Base-by-base conservation (phyloP, 2,113 vertebrate species). In the Engystomops pustulosus region DNA sequence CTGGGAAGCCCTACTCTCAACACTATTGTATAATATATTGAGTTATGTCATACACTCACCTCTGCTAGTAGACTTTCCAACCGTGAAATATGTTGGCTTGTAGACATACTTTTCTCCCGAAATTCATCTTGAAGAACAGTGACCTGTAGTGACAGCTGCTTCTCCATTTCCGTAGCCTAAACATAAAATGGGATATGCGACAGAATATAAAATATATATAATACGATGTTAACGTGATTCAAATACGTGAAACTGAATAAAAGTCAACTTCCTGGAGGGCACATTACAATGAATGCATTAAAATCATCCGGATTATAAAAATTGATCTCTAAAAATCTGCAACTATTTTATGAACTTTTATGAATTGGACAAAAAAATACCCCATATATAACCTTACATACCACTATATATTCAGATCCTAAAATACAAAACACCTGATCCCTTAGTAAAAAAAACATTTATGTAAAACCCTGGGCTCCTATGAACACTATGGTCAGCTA, bases 111-210 rank as follows among this genome's bases (percentile, higher is more conserved):
- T 90, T 98, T 99, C 92, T 98, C 97, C 88, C 96, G 94, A 81
- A 98, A 99, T 88, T 99, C 96, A 83, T 98, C 96, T 89, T 93
- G 93, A 89, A 99, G 95, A 14, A 94, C 95, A 79, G 96, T 95
- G 86, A 99, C 97, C 93, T 99, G 96, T 94, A 96, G 93, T 88
- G 96, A 98, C 90, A 99, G 95, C 88, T 97, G 96, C 88, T 93
- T 94, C 90, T 99, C 98, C 88, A 97, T 96, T 89, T 98, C 96
- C 0, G 97, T 96, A 0, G 97, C 97, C 98, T 99, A 90, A 23
- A 91, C 85, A 86, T 23, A 74, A n/a, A n/a, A n/a, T n/a, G n/a
- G n/a, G n/a, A n/a, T n/a, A n/a, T n/a, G n/a, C n/a, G n/a, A n/a
- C n/a, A n/a, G n/a, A n/a, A n/a, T n/a, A 70, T 69, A 38, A 34